phyloP scores from a whole-genome alignment of 2,113 vertebrate species.

The Dasyprocta punctata region DNA sequence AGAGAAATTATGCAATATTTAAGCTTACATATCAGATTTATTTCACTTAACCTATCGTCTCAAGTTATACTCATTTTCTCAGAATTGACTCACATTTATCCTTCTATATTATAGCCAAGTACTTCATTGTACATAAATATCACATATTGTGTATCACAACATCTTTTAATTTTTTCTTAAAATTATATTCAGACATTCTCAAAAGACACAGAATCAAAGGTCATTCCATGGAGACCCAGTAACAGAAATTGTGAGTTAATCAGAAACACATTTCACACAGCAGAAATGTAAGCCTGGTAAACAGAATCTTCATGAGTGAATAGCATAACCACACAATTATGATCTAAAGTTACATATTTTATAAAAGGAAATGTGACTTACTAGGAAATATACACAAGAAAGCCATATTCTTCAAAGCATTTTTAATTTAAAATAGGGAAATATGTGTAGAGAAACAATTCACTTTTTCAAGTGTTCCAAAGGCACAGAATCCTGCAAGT shows the following conservation, averaged over 20 bases:
- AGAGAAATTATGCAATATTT: not conserved
- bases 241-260: not conserved
- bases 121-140: not conserved
- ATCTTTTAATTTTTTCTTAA: not conserved
- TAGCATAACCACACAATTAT: not conserved
- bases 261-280: not conserved
- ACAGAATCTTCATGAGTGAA: not conserved
- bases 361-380: conserved; percentile 59
- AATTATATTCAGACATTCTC: not conserved
- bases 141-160: not conserved
- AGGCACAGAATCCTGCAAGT: not conserved
- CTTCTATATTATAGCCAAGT: not conserved
- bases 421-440: conserved; percentile 15
- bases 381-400: not conserved
- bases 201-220: not conserved
- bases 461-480: not conserved
- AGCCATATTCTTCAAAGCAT: not conserved
- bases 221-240: not conserved
- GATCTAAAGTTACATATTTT: conserved; percentile 16
- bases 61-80: not conserved
- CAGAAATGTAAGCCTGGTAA: not conserved
- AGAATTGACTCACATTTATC: not conserved
- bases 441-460: not conserved
- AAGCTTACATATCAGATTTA: not conserved
- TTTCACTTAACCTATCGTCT: not conserved